phyloP scores from a whole-genome alignment of 1,140 invertebrate genomes.

The Habropoda laboriosa region DNA sequence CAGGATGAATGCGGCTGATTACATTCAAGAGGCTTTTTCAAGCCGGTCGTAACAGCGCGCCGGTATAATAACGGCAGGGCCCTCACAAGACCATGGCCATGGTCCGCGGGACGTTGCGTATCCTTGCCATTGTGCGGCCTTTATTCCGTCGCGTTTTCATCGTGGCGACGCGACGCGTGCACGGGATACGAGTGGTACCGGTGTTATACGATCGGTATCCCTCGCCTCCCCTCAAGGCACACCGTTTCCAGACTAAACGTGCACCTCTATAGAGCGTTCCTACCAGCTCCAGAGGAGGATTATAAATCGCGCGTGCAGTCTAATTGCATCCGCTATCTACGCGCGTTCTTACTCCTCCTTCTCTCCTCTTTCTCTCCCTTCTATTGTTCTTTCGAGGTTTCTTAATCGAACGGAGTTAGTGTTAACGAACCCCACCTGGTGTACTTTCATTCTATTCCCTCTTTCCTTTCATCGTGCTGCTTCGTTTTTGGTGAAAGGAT shows the following conservation, averaged over 20 bases:
- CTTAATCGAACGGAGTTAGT: neutral
- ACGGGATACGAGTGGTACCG: slow-evolving; percentile 37
- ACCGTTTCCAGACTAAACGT: no score
- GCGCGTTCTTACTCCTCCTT: neutral
- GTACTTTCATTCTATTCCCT: neutral
- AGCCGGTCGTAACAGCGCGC: slow-evolving; percentile 33
- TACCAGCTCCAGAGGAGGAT: neutral
- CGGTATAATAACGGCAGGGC: slow-evolving; percentile 49
- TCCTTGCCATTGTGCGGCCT: slow-evolving; percentile 35
- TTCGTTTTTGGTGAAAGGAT: slow-evolving; percentile 31
- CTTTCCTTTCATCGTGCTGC: neutral
- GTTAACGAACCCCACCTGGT: slow-evolving; percentile 18
- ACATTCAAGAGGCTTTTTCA: slow-evolving; percentile 53
- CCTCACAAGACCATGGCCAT: slow-evolving; percentile 11
- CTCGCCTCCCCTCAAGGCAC: no score
- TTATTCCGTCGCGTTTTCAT: slow-evolving; percentile 41
- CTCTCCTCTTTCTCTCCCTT: no score
- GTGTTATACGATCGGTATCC: slow-evolving; percentile 29
- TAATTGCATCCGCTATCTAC: slow-evolving; percentile 33
- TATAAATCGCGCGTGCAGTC: slow-evolving; percentile 26
- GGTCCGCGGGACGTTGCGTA: slow-evolving; percentile 31
- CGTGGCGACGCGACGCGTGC: slow-evolving; percentile 29
- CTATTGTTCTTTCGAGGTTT: slow-evolving; percentile 31
- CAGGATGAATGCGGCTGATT: slow-evolving; percentile 57
- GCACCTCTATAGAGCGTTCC: no score